Conservation (phyloP, 2,113 vertebrate genomes). For the Alectura lathami region DNA sequence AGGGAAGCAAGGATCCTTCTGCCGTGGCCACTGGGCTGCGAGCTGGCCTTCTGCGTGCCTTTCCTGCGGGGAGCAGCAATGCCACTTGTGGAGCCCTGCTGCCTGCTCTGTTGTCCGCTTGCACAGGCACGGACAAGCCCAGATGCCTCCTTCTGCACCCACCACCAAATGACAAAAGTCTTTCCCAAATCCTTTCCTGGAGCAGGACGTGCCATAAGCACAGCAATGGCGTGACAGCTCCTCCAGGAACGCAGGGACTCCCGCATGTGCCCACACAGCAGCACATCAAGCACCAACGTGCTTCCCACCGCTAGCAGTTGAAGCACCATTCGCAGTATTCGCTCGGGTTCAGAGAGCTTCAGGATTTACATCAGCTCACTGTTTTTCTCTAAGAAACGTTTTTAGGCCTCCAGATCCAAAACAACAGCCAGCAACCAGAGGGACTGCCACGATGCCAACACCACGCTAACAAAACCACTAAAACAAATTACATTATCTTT, state of each 20-base stretch:
- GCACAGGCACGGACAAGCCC: fast-evolving
- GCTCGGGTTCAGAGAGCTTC: neutral
- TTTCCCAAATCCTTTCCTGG: neutral
- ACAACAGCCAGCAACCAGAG: neutral
- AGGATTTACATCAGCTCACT: neutral
- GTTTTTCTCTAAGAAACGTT: neutral
- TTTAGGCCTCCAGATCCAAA: neutral
- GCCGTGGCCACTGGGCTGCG: neutral
- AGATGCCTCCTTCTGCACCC: neutral
- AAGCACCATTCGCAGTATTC: fast-evolving
- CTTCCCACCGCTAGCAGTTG: neutral
- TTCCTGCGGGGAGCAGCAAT: fast-evolving
- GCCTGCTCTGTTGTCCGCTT: neutral
- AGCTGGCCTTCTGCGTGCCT: neutral
- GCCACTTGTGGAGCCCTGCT: neutral
- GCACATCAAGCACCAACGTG: neutral
- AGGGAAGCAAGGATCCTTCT: neutral
- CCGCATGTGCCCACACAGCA: fast-evolving
- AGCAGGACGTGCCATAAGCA: fast-evolving
- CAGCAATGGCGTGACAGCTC: fast-evolving
- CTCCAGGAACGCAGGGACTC: neutral
- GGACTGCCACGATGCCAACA: neutral
- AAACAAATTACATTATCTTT: neutral
- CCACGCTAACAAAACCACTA: neutral
- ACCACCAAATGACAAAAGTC: neutral